Evolutionary conservation across 2,888 invertebrate species (phyloP), one percentile per base, ranked within the genome.

Genomic region (Tenthredo livida): DNA sequence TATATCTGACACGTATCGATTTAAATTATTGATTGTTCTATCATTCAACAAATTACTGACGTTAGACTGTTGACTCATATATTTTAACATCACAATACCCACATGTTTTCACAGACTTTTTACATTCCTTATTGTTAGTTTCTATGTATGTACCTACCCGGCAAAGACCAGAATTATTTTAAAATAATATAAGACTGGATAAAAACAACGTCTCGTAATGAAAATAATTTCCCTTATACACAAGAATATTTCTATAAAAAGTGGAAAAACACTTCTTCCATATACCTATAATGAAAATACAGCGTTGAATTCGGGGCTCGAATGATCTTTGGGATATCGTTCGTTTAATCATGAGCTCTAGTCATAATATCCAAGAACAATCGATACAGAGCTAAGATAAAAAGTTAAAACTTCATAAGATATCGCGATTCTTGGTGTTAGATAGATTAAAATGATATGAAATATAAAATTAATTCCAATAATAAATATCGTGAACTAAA

Each of bases 71-170:
- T 70, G 37, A 33, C 33, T 37, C 33, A 70, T 37, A 37, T 37
- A 70, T 33, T 17, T 37, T 9, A 33, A 33, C 37, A 2, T 37
- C 37, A 70, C 6, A 37, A 17, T 2, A 70, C 17, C 37, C 15
- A 70, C 37, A 37, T 70, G 70, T 70, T 70, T 70, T 37, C 12
- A 70, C 70, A 70, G 70, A 17, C 70, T 70, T 70, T 7, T 70
- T 15, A 25, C 12, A 61, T 67, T 29, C 33, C 25, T 33, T 33
- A 29, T n/a, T 25, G 7, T 67, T 25, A 15, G 21, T 21, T 67
- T 29, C 12, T 67, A 15, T 33, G n/a, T n/a, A n/a, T n/a, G n/a
- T n/a, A n/a, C n/a, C n/a, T n/a, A 47, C 47, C 47, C 47, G 47
- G 25, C 15, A 12, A 67, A 5, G 15, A 29, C 6, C 2, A 67